Conservation (phyloP, 2,113 vertebrate species). For the Abramis brama region DNA sequence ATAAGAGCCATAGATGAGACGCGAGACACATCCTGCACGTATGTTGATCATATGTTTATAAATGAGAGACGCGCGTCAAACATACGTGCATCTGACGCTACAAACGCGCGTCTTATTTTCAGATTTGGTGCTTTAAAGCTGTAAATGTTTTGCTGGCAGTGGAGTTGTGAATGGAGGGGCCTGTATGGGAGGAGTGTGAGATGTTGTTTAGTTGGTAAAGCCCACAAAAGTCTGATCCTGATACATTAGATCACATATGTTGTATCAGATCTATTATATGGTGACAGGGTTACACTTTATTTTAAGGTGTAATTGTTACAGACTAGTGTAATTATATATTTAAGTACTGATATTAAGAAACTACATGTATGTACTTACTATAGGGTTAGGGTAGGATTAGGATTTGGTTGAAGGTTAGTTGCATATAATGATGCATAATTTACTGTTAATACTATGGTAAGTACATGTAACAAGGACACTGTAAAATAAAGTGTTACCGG, state of each 20-base stretch:
- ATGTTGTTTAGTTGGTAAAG: conserved; percentile 7
- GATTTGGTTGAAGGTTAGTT: too few relatives aligned
- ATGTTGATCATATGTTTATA: conserved; percentile 16
- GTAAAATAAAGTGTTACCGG: too few relatives aligned
- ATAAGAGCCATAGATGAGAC: background rate
- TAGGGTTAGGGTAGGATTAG: too few relatives aligned
- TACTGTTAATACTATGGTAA: too few relatives aligned
- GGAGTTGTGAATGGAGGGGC: background rate
- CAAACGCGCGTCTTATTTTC: background rate
- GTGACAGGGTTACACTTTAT: too few relatives aligned
- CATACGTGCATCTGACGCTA: background rate
- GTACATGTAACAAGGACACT: too few relatives aligned
- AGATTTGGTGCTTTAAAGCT: background rate
- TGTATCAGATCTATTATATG: background rate
- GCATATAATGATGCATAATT: too few relatives aligned
- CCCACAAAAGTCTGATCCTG: background rate
- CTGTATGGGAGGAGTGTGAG: conserved; percentile 13
- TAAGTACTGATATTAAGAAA: too few relatives aligned
- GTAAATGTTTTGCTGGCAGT: background rate
- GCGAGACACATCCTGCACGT: background rate
- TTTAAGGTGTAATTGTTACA: too few relatives aligned
- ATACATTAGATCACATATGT: background rate
- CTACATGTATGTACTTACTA: too few relatives aligned
- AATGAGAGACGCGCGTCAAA: background rate
- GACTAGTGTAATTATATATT: too few relatives aligned